These are phyloP conservation scores for Lypha dubia DNA, from an alignment of 2,888 invertebrate genomes.

Conservation along the genomic window DNA sequence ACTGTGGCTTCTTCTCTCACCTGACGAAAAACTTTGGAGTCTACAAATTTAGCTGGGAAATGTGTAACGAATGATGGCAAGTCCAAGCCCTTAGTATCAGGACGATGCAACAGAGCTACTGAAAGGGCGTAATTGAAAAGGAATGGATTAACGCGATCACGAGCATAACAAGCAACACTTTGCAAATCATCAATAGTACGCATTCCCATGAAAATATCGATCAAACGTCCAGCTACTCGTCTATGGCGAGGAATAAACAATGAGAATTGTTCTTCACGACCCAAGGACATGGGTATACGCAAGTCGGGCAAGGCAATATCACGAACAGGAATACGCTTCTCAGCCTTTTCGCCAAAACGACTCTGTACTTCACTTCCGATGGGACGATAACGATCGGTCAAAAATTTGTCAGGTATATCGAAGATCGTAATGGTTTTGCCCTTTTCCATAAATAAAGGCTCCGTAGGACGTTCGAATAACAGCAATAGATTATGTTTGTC, in stretches of 20 bases:
- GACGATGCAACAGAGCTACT: slow-evolving; percentile 88
- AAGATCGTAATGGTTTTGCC: slow-evolving; percentile 86
- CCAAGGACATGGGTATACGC: slow-evolving; percentile 86
- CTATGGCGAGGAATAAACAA: slow-evolving; percentile 89
- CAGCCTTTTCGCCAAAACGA: slow-evolving; percentile 85
- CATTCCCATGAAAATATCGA: slow-evolving; percentile 89
- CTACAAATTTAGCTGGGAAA: slow-evolving; percentile 87
- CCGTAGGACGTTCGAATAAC: slow-evolving; percentile 90
- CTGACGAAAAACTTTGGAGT: slow-evolving; percentile 85
- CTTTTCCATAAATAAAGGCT: slow-evolving; percentile 91
- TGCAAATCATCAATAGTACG: slow-evolving; percentile 88
- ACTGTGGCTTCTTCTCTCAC: slow-evolving; percentile 85
- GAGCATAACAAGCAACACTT: slow-evolving; percentile 87
- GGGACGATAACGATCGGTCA: slow-evolving; percentile 84
- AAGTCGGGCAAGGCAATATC: slow-evolving; percentile 87
- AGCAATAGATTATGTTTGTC: slow-evolving; percentile 85
- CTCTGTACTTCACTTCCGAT: slow-evolving; percentile 84
- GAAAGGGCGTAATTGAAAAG: slow-evolving; percentile 91
- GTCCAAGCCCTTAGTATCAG: slow-evolving; percentile 86
- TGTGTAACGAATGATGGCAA: slow-evolving; percentile 87
- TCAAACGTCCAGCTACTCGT: slow-evolving; percentile 86
- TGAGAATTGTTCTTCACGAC: slow-evolving; percentile 88
- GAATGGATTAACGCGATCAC: slow-evolving; percentile 90
- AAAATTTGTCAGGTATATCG: slow-evolving; percentile 86
- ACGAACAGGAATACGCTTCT: slow-evolving; percentile 84